A percentile compares a stretch with the other conserved stretches of the same genome.
Evolutionary conservation across 2,888 invertebrate species (phyloP).

Genomic region (Coelopa pilipes): DNA sequence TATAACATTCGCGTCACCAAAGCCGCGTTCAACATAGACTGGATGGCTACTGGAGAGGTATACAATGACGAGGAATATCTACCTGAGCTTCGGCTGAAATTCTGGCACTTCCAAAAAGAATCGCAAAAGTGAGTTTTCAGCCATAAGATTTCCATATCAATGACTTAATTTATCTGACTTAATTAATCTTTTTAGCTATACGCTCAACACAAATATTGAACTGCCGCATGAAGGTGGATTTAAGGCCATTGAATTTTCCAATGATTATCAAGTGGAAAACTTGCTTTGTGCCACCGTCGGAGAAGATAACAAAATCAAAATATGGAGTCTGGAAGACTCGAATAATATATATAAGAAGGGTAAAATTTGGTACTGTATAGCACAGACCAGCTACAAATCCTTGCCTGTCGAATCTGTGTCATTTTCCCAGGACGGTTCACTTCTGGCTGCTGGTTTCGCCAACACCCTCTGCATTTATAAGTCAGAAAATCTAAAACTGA

Average conservation of each 20-base stretch:
- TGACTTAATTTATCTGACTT: background rate
- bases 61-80: slow-evolving; percentile 71
- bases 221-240: slow-evolving; percentile 76
- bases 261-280: slow-evolving; percentile 68
- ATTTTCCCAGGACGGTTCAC: slow-evolving; percentile 81
- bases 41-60: slow-evolving; percentile 80
- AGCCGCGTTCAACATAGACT: slow-evolving; percentile 75
- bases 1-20: slow-evolving; percentile 75
- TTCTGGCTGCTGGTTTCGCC: slow-evolving; percentile 77
- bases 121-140: slow-evolving; percentile 70
- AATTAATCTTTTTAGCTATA: slow-evolving; percentile 71
- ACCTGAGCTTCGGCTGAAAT: slow-evolving; percentile 77
- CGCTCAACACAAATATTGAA: slow-evolving; percentile 78
- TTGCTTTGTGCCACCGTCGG: slow-evolving; percentile 75
- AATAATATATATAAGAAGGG: slow-evolving; percentile 69
- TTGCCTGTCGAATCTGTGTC: slow-evolving; percentile 70
- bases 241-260: slow-evolving; percentile 71
- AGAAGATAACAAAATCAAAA: slow-evolving; percentile 75
- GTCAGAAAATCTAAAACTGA: slow-evolving; percentile 71
- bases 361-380: slow-evolving; percentile 75
- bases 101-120: slow-evolving; percentile 75
- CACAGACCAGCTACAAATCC: slow-evolving; percentile 73
- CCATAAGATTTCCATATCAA: no score
- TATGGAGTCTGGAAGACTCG: slow-evolving; percentile 75
- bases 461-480: slow-evolving; percentile 77